These are phyloP conservation scores for Hyles euphorbiae DNA, from an alignment of 1,140 invertebrate genomes.

Conservation along the genomic window DNA sequence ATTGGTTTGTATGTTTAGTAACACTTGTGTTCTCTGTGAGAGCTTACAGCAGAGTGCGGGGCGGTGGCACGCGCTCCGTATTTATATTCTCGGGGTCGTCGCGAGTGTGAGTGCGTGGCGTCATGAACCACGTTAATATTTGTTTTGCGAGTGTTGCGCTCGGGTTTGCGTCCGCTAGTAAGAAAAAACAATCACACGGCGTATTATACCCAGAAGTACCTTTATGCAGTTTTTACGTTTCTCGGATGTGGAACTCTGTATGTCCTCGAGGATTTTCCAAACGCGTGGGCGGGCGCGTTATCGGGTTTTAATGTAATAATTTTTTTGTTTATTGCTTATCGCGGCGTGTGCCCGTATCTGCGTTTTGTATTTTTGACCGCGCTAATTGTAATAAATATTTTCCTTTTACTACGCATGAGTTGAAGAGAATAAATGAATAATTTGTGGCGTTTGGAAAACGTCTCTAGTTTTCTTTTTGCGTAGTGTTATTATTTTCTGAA, in stretches of 20 bases:
- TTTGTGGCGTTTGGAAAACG: too few species aligned
- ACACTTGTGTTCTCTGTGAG: constrained; percentile 31
- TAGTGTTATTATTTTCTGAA: too few species aligned
- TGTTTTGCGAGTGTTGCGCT: neutral
- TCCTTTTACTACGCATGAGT: too few species aligned
- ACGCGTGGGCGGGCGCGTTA: neutral
- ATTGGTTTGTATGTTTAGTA: neutral
- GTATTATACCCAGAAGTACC: neutral
- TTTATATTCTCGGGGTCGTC: constrained; percentile 45
- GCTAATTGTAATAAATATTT: too few species aligned
- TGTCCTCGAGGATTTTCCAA: neutral
- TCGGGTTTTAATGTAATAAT: neutral
- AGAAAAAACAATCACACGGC: constrained; percentile 1
- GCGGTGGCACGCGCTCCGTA: constrained; percentile 33
- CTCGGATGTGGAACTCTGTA: neutral
- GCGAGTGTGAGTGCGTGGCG: constrained; percentile 46
- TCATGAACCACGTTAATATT: constrained; percentile 33
- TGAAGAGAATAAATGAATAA: too few species aligned
- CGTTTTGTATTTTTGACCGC: too few species aligned
- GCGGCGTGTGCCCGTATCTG: too few species aligned
- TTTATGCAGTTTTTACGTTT: neutral
- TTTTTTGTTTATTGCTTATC: neutral
- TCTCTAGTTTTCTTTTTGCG: too few species aligned
- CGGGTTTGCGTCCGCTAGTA: neutral
- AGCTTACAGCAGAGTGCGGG: constrained; percentile 50